phyloP scores from a whole-genome alignment of 2,113 vertebrate genomes.

The Camelus bactrianus region DNA sequence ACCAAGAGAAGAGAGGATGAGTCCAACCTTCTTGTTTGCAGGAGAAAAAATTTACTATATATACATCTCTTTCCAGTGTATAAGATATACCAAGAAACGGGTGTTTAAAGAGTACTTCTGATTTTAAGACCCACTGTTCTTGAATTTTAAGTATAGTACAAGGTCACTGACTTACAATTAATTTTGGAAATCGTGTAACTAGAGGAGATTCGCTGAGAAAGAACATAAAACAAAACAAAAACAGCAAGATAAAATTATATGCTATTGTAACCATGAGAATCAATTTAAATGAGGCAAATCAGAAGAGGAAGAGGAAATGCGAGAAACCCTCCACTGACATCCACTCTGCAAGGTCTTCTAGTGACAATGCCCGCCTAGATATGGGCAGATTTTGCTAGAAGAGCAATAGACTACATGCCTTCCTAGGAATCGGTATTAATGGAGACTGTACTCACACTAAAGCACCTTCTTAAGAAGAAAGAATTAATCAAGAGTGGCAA shows the following conservation, averaged over 20 bases:
- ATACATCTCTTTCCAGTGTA: too few relatives aligned
- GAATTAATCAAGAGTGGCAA: conserved; percentile 46
- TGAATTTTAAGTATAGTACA: not conserved
- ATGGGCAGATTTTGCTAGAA: not conserved
- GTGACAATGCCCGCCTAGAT: not conserved
- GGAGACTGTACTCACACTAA: conserved; percentile 44
- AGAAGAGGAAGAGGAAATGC: not conserved
- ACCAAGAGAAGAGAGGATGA: not conserved
- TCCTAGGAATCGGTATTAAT: not conserved
- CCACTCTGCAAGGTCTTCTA: not conserved
- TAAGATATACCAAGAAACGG: not conserved
- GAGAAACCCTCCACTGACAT: not conserved
- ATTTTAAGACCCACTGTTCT: not conserved
- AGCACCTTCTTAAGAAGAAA: conserved; percentile 31
- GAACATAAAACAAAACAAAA: conserved; percentile 4
- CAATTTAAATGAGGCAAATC: not conserved
- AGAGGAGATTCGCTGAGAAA: conserved; percentile 33
- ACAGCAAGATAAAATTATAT: not conserved
- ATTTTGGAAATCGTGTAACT: not conserved
- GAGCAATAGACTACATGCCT: not conserved
- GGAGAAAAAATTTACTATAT: not conserved
- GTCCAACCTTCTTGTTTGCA: not conserved
- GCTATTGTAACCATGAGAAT: not conserved
- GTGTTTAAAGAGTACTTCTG: not conserved
- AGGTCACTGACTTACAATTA: not conserved